Conservation (phyloP, 1,140 invertebrate genomes). For the Linepithema humile region DNA sequence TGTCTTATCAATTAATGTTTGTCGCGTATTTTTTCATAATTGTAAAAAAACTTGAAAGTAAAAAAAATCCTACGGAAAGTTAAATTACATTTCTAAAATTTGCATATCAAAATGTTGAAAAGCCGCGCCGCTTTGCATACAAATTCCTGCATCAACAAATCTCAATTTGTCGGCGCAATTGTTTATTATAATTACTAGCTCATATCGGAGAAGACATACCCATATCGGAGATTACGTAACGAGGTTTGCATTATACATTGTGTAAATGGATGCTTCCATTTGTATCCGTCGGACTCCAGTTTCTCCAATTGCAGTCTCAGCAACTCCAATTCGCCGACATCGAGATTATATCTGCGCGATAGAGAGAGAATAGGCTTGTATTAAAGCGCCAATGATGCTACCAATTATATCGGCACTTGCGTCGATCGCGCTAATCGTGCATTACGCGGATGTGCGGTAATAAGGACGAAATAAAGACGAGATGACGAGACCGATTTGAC, state of each 20-base stretch:
- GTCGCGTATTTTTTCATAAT: background rate
- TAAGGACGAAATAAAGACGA: background rate
- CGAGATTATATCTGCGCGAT: conserved; percentile 86
- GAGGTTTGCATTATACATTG: conserved; percentile 92
- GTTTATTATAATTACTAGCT: background rate
- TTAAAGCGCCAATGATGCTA: background rate
- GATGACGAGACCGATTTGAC: conserved; percentile 37
- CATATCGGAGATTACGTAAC: conserved; percentile 87
- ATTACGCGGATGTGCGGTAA: background rate
- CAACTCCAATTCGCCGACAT: conserved; percentile 86
- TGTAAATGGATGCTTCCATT: conserved; percentile 92
- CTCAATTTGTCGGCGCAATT: background rate
- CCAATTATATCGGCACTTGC: background rate
- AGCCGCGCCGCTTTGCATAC: background rate
- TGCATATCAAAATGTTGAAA: background rate
- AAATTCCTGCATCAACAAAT: background rate
- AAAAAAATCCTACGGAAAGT: background rate
- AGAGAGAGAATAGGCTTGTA: conserved; percentile 44
- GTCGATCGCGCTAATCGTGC: conserved; percentile 3
- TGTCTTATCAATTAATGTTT: background rate
- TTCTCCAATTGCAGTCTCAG: conserved; percentile 89
- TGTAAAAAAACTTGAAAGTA: background rate
- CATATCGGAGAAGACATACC: conserved; percentile 76
- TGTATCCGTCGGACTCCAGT: conserved; percentile 89
- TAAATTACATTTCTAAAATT: background rate